These are phyloP conservation scores for Jacana jacana DNA, from an alignment of 2,113 vertebrate species.

Conservation along the genomic window DNA sequence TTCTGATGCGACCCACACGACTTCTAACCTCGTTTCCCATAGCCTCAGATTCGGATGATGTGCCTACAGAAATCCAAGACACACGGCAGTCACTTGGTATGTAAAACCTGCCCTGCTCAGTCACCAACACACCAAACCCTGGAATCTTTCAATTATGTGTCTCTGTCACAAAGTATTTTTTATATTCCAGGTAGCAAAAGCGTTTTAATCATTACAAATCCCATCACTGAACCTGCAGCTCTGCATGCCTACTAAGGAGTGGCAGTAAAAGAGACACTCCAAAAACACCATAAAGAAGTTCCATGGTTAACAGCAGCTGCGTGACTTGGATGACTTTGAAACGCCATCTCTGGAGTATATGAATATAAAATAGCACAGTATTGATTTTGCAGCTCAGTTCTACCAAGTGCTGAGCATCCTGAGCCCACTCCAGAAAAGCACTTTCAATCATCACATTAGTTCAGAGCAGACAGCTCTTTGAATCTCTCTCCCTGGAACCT, in stretches of 20 bases:
- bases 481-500: neutral
- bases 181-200: neutral
- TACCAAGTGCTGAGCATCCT: neutral
- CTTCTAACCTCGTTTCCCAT: neutral
- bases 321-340: constrained; percentile 27
- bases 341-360: neutral
- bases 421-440: constrained; percentile 40
- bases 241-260: neutral
- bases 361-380: neutral
- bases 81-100: neutral
- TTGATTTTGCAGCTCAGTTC: constrained; percentile 7
- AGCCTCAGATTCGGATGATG: neutral
- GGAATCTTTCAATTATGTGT: neutral
- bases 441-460: neutral
- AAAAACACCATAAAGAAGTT: neutral
- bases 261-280: neutral
- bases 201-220: neutral
- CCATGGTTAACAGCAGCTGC: neutral
- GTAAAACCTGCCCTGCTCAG: neutral
- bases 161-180: neutral
- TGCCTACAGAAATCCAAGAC: neutral
- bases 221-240: neutral
- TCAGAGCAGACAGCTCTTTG: neutral
- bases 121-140: neutral
- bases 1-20: neutral